phyloP scores from a whole-genome alignment of 64 coral and sea anemone genomes.

The Stichodactyla mertensii region DNA sequence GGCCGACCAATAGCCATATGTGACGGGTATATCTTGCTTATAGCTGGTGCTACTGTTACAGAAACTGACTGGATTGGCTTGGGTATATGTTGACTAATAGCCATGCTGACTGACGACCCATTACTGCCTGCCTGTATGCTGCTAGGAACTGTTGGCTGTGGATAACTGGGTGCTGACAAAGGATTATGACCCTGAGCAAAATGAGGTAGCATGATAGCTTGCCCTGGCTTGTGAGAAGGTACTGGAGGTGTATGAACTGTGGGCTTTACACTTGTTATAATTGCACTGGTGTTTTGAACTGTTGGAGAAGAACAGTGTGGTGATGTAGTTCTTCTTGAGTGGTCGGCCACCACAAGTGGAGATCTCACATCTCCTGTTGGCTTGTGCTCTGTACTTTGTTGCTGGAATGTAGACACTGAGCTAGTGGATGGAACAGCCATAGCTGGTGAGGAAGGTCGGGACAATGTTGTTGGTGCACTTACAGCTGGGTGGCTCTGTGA shows the following conservation, averaged over 20 bases:
- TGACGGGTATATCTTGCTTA: constrained; percentile 9
- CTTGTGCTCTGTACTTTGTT: constrained; percentile 47
- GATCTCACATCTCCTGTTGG: constrained; percentile 26
- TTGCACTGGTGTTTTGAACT: constrained; percentile 5
- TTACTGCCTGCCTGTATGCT: not conserved
- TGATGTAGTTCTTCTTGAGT: constrained; percentile 26
- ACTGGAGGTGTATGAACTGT: constrained; percentile 20
- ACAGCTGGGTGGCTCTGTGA: constrained; percentile 23
- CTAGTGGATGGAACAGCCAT: constrained; percentile 9
- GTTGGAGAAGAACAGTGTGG: constrained; percentile 23
- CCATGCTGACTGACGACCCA: not conserved
- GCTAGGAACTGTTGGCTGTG: not conserved
- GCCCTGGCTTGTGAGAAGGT: constrained; percentile 15
- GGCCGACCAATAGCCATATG: constrained; percentile 7
- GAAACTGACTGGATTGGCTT: constrained; percentile 5
- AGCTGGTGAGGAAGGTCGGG: constrained; percentile 43
- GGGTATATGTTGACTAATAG: not conserved
- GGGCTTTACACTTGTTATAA: constrained; percentile 10
- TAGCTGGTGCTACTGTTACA: constrained; percentile 14
- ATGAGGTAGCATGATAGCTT: constrained; percentile 14
- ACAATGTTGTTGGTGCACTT: constrained; percentile 31
- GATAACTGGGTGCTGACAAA: not conserved
- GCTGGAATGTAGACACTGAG: constrained; percentile 28
- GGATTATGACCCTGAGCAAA: constrained; percentile 25
- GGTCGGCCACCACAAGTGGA: constrained; percentile 22